phyloP scores from a whole-genome alignment of 2,888 invertebrate species.

The Eudasyphora cyanicolor region DNA sequence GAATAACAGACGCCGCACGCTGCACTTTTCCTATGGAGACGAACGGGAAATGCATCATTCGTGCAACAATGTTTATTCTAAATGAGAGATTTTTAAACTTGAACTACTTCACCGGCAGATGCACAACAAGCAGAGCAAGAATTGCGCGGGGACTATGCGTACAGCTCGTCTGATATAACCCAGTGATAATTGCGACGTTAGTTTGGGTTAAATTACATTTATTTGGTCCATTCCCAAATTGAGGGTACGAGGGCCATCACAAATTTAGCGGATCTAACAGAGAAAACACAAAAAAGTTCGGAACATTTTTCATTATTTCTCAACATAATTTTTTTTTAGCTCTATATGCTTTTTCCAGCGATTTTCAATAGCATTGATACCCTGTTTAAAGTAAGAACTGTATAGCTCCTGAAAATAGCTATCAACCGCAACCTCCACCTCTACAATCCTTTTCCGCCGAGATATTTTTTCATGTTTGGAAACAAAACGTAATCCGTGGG shows the following conservation, averaged over 20 bases:
- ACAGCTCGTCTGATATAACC: background rate
- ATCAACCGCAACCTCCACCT: too few relatives aligned
- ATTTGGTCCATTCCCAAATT: background rate
- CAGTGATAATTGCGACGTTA: background rate
- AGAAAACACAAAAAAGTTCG: too few relatives aligned
- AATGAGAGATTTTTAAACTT: conserved; percentile 54
- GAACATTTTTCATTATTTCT: too few relatives aligned
- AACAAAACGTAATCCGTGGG: too few relatives aligned
- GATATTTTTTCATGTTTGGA: too few relatives aligned
- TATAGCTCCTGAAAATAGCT: too few relatives aligned
- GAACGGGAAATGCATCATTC: background rate
- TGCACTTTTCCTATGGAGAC: background rate
- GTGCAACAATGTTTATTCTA: conserved; percentile 31
- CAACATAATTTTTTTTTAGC: too few relatives aligned
- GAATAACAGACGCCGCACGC: background rate
- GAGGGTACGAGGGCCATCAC: background rate
- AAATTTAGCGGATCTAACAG: background rate
- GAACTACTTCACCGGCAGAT: conserved; percentile 58
- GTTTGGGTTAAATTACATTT: too few relatives aligned
- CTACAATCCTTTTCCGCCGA: too few relatives aligned
- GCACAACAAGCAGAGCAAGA: conserved; percentile 5
- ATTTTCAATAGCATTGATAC: too few relatives aligned
- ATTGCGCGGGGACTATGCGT: background rate
- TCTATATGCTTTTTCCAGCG: too few relatives aligned
- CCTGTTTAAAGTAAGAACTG: too few relatives aligned